Conservation (phyloP, 1,140 invertebrate genomes). For the Steinernema khuongi region DNA sequence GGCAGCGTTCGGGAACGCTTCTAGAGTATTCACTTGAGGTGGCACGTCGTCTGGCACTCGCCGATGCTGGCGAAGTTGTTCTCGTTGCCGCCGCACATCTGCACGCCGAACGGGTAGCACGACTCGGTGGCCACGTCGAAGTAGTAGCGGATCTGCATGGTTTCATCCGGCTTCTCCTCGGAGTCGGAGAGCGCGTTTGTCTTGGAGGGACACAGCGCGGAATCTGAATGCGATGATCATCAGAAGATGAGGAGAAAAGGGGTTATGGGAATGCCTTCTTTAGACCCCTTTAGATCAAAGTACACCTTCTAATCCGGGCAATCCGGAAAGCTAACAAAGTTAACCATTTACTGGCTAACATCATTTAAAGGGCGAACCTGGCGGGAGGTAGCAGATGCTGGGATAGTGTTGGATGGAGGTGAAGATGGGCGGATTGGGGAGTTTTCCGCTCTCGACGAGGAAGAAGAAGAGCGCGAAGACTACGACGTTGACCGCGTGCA, state of each 20-base stretch:
- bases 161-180: conserved; percentile 10
- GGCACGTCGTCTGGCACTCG: conserved; percentile 34
- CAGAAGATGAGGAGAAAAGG: no score
- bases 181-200: conserved; percentile 14
- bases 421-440: conserved; percentile 29
- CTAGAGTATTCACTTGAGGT: conserved; percentile 17
- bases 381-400: conserved; percentile 31
- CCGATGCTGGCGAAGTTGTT: conserved; percentile 32
- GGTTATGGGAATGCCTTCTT: background rate
- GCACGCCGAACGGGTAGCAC: conserved; percentile 54
- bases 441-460: background rate
- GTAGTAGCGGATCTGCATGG: conserved; percentile 43
- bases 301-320: no score
- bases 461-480: background rate
- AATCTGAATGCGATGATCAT: no score
- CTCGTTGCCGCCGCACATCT: conserved; percentile 49
- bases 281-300: background rate
- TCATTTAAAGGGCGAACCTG: conserved; percentile 15
- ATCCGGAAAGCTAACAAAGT: no score
- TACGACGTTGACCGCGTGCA: background rate
- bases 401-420: conserved; percentile 27
- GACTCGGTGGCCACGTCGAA: conserved; percentile 48
- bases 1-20: background rate
- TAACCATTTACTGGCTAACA: no score
- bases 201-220: conserved; percentile 21